Base-by-base conservation (phyloP, 2,888 invertebrate genomes). In the Galerucella nymphaeae region DNA sequence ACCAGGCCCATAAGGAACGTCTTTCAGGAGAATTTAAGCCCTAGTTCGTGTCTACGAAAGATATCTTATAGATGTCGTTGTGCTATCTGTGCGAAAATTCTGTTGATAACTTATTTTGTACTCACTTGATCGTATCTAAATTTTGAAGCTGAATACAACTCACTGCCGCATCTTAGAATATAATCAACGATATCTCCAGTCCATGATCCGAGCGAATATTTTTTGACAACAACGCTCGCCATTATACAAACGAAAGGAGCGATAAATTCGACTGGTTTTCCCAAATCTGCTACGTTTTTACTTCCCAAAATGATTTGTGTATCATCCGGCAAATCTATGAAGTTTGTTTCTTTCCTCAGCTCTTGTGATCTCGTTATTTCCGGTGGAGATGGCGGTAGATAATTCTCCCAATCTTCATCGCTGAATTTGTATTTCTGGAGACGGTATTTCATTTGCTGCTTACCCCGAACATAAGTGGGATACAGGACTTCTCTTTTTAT, bases 151-250 rank as follows among this genome's bases (percentile, higher is more conserved):
- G 80, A 78, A 73, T 82, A 83, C 10, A 89, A 86, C 16, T 86
- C 83, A 66, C 85, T 85, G 72, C 88, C 87, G 75, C 89, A 88
- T 11, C 89, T 87, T 14, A 91, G 81, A 0, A 90, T 87, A 79
- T 90, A 92, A 79, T 90, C 89, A 0, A 93, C 88, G 0, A 92
- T 87, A 0, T 89, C 88, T 0, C 82, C 72, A 1, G 89, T 89
- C 93, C 93, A 93, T 0, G 92, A 89, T 42, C 88, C 85, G 1
- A 90, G 86, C 0, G 87, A 74, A 76, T 90, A 90, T 79, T 92
- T 92, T 75, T 89, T 89, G 0, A 91, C 90, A 9, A 91, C 89
- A 0, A 91, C 90, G 0, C 89, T 86, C 0, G 90, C 90, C 88
- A 90, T 90, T n/a, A 90, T 88, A 16, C 90, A 88, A 1, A 88